Evolutionary conservation across 2,113 vertebrate genomes (phyloP), one percentile per base, ranked within the genome.

Genomic region (Machaerirhynchus nigripectus): DNA sequence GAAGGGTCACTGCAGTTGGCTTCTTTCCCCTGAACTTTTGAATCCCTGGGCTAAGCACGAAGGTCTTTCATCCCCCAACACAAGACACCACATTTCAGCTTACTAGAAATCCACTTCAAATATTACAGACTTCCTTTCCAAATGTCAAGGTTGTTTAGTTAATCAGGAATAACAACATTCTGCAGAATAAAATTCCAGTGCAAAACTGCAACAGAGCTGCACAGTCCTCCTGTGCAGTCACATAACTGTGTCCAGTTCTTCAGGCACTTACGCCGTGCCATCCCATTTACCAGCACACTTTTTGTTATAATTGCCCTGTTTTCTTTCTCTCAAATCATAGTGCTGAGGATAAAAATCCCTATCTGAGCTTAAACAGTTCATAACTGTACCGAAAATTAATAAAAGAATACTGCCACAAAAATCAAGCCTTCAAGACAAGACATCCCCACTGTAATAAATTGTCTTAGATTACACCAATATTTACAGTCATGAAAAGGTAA

Each of bases 71-170:
- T 75, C 56, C 83, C 61, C 15, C 56, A 84, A 3, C 44, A 57
- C 20, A 55, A 86, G 75, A 71, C 84, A 73, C 35, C 71, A 84
- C 59, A 91, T 49, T 89, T 81, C 75, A 94, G 94, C 88, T 59
- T 79, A 92, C 77, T 17, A 76, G 37, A 96, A 93, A 89, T 87
- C 90, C 93, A 96, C 94, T 95, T 90, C 53, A 84, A 94, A 37
- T 31, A 88, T 78, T 79, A 73, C 87, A 75, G 37, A 56, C 68
- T 96, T 94, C 81, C 83, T 95, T 74, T 89, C 78, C 96, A 96
- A 89, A 50, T 79, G 83, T 96, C 92, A 92, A 83, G 84, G 89
- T 73, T 96, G 91, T 89, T 96, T 91, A 94, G 84, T 93, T 94
- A 73, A 95, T 63, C 37, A 68, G 19, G 59, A 93, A 96, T 40